Conservation (phyloP, 2,113 vertebrate species). For the Alectura lathami region DNA sequence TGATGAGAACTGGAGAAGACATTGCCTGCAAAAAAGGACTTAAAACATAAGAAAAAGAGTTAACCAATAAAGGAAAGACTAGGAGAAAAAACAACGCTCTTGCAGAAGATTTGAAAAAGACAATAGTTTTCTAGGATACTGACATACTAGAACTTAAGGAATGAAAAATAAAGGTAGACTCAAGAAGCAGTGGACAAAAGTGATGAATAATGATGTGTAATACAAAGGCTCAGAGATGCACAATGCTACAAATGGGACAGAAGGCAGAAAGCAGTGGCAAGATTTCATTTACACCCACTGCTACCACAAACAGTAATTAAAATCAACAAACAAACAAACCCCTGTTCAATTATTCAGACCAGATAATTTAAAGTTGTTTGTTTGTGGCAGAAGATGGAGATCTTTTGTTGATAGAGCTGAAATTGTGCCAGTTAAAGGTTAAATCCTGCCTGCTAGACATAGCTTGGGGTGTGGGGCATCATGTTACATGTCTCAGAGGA, state of each 20-base stretch:
- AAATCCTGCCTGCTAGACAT: constrained; percentile 46
- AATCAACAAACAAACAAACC: constrained; percentile 61
- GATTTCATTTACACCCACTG: constrained; percentile 45
- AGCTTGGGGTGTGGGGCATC: not conserved
- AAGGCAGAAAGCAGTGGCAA: not conserved
- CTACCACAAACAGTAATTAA: constrained; percentile 63
- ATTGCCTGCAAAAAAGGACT: not conserved
- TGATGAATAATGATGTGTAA: not conserved
- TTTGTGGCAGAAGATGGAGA: constrained; percentile 34
- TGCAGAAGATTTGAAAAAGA: not conserved
- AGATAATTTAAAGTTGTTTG: constrained; percentile 61
- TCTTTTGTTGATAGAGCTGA: constrained; percentile 55
- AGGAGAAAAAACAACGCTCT: not conserved
- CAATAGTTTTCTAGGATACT: not conserved
- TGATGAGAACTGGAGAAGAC: not conserved
- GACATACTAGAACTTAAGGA: not conserved
- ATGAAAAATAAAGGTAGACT: not conserved
- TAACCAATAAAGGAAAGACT: not conserved
- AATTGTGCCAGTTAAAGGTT: constrained; percentile 36
- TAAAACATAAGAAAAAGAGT: not conserved
- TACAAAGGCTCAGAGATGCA: not conserved
- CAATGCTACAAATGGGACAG: not conserved
- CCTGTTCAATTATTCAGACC: constrained; percentile 43
- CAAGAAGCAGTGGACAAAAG: not conserved
- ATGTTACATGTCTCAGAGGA: not conserved